Percentiles rank a stretch among this genome's conserved stretches.
These are phyloP conservation scores for Drosophila ezoana DNA, from an alignment of 2,888 invertebrate species.

Conservation along the genomic window DNA sequence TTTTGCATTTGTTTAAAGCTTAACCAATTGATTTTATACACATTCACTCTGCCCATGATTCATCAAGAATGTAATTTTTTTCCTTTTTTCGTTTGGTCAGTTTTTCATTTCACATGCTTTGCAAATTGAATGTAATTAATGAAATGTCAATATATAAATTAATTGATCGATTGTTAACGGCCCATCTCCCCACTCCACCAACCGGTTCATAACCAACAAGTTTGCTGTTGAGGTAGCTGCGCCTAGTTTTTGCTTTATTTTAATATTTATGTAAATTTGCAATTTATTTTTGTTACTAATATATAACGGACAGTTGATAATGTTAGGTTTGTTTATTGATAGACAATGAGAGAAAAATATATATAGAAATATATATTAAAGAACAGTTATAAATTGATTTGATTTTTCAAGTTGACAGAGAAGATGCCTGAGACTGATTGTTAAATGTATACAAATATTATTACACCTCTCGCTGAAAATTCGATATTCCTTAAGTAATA, in stretches of 20 bases:
- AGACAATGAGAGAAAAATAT: not conserved
- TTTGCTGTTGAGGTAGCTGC: constrained; percentile 40
- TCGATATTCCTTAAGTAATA: too few species aligned
- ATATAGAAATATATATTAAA: not conserved
- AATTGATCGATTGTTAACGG: constrained; percentile 31
- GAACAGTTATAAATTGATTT: too few species aligned
- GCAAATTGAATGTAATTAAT: constrained; percentile 56
- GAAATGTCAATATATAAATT: constrained; percentile 53
- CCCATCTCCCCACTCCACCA: not conserved
- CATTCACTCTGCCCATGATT: constrained; percentile 37
- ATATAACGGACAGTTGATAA: constrained; percentile 17
- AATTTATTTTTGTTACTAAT: constrained; percentile 23
- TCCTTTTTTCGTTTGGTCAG: not conserved
- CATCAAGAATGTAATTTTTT: constrained; percentile 17
- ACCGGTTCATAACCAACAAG: constrained; percentile 34
- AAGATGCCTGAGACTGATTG: too few species aligned
- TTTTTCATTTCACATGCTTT: constrained; percentile 22
- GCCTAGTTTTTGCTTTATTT: constrained; percentile 31
- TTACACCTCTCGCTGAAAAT: too few species aligned
- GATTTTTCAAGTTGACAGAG: too few species aligned
- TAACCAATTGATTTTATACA: constrained; percentile 41
- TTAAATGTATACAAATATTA: too few species aligned
- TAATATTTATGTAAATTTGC: constrained; percentile 24
- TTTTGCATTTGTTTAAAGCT: constrained; percentile 27
- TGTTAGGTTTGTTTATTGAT: not conserved